These are phyloP conservation scores for Vanessa cardui DNA, from an alignment of 2,888 invertebrate species.

Conservation along the genomic window DNA sequence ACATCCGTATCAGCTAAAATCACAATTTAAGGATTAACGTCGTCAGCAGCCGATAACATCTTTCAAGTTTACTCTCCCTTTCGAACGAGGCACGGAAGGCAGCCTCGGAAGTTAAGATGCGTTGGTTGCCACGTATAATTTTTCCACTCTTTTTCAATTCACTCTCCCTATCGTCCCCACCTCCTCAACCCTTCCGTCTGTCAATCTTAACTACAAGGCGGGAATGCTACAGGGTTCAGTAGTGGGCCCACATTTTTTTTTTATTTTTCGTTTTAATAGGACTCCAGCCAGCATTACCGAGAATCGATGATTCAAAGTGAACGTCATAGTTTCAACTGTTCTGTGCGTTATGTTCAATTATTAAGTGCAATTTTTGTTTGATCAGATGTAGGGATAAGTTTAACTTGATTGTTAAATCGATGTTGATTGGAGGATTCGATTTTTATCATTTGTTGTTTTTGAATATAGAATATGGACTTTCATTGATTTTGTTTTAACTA, in stretches of 20 bases:
- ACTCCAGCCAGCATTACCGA: constrained; percentile 55
- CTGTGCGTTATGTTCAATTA: constrained; percentile 42
- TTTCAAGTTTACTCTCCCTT: constrained; percentile 46
- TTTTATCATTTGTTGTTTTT: constrained; percentile 32
- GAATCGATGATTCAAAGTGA: constrained; percentile 65
- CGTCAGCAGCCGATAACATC: constrained; percentile 8
- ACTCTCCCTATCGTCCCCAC: constrained; percentile 57
- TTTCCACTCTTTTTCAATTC: constrained; percentile 79
- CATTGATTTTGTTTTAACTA: neutral
- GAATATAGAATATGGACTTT: neutral
- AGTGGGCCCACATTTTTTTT: constrained; percentile 69
- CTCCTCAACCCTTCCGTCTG: constrained; percentile 78
- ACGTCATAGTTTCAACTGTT: constrained; percentile 45
- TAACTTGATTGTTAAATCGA: constrained; percentile 39
- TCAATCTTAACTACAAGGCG: constrained; percentile 80
- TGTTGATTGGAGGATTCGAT: constrained; percentile 41
- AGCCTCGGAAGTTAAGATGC: constrained; percentile 79
- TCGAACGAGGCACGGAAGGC: constrained; percentile 62
- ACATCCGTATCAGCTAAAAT: neutral
- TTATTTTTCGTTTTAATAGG: constrained; percentile 72
- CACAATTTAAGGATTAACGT: neutral
- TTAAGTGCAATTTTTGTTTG: constrained; percentile 41
- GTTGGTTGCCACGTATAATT: constrained; percentile 81
- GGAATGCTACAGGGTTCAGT: constrained; percentile 69
- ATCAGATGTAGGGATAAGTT: constrained; percentile 28